These are phyloP conservation scores for Aviceda subcristata DNA, from an alignment of 2,113 vertebrate species.

Conservation along the genomic window DNA sequence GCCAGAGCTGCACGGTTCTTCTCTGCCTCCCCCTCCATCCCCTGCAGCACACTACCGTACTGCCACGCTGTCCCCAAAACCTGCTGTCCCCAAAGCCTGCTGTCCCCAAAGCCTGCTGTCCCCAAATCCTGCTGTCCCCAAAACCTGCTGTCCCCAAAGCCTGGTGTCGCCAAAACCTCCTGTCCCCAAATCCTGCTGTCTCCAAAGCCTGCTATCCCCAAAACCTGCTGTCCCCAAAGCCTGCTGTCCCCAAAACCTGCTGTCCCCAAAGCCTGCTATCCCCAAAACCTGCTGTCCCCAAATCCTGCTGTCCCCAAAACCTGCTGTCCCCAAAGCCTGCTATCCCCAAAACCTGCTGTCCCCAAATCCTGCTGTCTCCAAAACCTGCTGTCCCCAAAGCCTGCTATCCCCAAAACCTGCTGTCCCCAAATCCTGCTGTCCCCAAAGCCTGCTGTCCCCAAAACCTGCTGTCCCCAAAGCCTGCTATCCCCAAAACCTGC, in stretches of 20 bases:
- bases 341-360: neutral
- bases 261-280: neutral
- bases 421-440: neutral
- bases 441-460: neutral
- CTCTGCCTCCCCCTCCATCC: neutral
- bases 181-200: neutral
- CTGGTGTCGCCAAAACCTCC: too few relatives aligned
- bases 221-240: neutral
- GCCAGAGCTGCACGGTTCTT: too few relatives aligned
- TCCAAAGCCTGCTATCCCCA: neutral
- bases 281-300: neutral
- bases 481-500: neutral
- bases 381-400: neutral
- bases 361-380: neutral
- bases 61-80: neutral
- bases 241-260: neutral
- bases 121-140: neutral
- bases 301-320: neutral
- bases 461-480: neutral
- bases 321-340: neutral
- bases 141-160: neutral
- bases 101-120: neutral
- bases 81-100: neutral
- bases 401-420: neutral
- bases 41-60: neutral